These are phyloP conservation scores for Babyrousa celebensis DNA, from an alignment of 2,797 vertebrate genomes.

Conservation along the genomic window DNA sequence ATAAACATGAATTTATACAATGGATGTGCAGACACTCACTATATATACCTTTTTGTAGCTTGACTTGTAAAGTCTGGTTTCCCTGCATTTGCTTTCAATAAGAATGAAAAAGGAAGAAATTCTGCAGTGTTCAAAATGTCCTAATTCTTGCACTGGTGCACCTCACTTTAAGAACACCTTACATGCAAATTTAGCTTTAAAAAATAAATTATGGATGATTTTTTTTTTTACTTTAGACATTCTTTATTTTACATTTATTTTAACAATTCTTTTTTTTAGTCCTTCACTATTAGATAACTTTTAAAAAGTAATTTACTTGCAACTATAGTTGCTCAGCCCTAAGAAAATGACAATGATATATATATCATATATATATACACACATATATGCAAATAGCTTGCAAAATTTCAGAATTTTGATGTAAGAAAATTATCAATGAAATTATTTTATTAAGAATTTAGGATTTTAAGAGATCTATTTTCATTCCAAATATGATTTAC, in stretches of 20 bases:
- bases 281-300: not conserved
- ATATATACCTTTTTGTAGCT: not conserved
- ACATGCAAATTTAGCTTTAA: constrained; percentile 30
- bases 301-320: constrained; percentile 42
- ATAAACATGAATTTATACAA: constrained; percentile 56
- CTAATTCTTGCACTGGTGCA: not conserved
- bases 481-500: not conserved
- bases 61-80: constrained; percentile 14
- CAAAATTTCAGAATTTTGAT: constrained; percentile 3
- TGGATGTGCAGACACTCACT: not conserved
- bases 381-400: not conserved
- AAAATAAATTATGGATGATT: not conserved
- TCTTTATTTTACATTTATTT: constrained; percentile 4
- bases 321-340: constrained; percentile 40
- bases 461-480: constrained; percentile 44
- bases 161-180: constrained; percentile 4
- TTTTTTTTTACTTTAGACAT: constrained; percentile 35
- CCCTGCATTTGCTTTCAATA: constrained; percentile 27
- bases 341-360: constrained; percentile 6
- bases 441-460: constrained; percentile 13
- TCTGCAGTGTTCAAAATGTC: not conserved
- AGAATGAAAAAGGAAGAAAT: constrained; percentile 43
- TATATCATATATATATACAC: not conserved
- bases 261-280: no score
- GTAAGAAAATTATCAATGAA: not conserved